Base-by-base conservation (phyloP, 1,140 invertebrate species). In the Pinna nobilis region DNA sequence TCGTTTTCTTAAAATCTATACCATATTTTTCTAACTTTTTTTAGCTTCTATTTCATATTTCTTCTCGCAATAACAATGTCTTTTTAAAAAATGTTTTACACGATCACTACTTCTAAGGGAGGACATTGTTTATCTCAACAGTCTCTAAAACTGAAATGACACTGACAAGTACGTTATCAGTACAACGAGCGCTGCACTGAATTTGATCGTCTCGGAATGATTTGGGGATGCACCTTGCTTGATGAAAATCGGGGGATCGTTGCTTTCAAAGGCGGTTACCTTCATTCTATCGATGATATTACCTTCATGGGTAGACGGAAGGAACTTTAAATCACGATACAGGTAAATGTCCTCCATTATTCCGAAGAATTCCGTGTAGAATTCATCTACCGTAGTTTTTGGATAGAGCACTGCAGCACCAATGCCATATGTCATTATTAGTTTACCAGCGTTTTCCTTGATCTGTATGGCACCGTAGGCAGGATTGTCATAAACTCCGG, bases 401-500 rank as follows among this genome's bases (percentile, higher is more conserved):
- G 73, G 59, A 59, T 70, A 75, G 15, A 75, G 23, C 28, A 55
- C 60, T 49, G 70, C 49, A 23, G 44, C 49, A 28, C 50, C 60
- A 20, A 57, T 63, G 7, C 73, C 73, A 33, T 65, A 75, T 11
- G 55, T 47, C 30, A 67, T 37, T 1, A 55, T 65, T 15, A 75
- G 53, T 35, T 68, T 59, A 55, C 32, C 49, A 18, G 41, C 44
- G 2, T 60, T 55, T 3, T 30, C 25, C 11, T 28, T 47, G 2
- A 79, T 33, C 25, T 59, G 47, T 5, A 73, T 20, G n/a, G 44
- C 25, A 13, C 74, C 74, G 60, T 76, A 79, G 2, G 65, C 73
- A 1, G 55, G 61, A 60, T 76, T 73, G 13, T 70, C 25, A 55
- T 70, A 79, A 5, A 59, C 23, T 6, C 77, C 77, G 55, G 66